A percentile compares a stretch with the other conserved stretches of the same genome.
Evolutionary conservation across 2,113 vertebrate genomes (phyloP).

Genomic region (Limanda limanda): DNA sequence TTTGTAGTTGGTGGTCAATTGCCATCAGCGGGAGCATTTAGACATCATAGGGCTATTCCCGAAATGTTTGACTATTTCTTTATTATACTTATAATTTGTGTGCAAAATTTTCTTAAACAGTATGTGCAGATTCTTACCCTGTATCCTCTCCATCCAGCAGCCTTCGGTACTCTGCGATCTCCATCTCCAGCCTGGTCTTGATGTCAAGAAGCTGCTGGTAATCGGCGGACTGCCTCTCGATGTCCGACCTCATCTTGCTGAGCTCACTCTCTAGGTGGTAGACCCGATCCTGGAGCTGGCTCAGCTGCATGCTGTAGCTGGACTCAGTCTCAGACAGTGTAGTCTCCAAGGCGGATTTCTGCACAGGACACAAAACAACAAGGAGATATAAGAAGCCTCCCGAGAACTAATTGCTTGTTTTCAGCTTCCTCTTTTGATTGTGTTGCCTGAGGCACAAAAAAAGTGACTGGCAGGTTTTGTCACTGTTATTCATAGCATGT

Average conservation of each 20-base stretch:
- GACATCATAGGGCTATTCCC: too few relatives aligned
- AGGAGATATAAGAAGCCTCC: not conserved
- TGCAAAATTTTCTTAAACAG: not conserved
- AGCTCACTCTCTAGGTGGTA: constrained; percentile 72
- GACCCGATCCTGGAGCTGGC: constrained; percentile 72
- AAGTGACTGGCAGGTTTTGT: not conserved
- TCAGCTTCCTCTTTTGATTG: not conserved
- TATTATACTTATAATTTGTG: too few relatives aligned
- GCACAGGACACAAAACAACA: not conserved
- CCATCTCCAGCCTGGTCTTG: constrained; percentile 83
- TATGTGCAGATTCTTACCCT: constrained; percentile 52
- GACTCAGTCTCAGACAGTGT: constrained; percentile 73
- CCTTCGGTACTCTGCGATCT: constrained; percentile 84
- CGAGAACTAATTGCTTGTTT: not conserved
- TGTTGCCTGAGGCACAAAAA: not conserved
- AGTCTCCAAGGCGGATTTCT: constrained; percentile 78
- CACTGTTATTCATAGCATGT: not conserved
- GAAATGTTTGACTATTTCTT: too few relatives aligned
- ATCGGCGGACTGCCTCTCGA: constrained; percentile 69
- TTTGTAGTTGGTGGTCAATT: not conserved
- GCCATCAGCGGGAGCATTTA: not conserved
- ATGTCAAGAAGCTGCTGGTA: constrained; percentile 80
- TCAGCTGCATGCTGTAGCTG: constrained; percentile 67
- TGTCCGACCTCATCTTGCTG: constrained; percentile 59
- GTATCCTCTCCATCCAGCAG: constrained; percentile 80